These are phyloP conservation scores for Laspeyria flexula DNA, from an alignment of 2,888 invertebrate genomes.

Conservation along the genomic window DNA sequence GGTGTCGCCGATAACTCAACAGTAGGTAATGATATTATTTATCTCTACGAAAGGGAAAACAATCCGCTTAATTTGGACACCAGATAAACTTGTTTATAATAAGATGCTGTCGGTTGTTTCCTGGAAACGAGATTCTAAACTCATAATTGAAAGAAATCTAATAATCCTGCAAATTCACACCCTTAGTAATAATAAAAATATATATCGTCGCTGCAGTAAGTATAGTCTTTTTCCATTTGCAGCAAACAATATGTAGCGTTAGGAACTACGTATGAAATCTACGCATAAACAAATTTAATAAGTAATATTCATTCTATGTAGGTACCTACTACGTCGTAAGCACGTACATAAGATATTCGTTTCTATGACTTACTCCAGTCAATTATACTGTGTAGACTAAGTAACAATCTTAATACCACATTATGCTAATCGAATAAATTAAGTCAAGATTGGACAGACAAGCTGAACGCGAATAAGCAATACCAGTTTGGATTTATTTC, in stretches of 20 bases:
- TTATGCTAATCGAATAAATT: constrained; percentile 42
- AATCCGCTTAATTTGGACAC: constrained; percentile 53
- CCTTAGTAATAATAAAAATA: too few species aligned
- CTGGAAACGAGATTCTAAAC: constrained; percentile 44
- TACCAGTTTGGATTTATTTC: constrained; percentile 46
- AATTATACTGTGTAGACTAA: constrained; percentile 15
- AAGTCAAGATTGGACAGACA: constrained; percentile 28
- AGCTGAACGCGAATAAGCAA: constrained; percentile 39
- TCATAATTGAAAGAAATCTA: constrained; percentile 18
- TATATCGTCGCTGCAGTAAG: too few species aligned
- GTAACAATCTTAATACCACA: constrained; percentile 33
- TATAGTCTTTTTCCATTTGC: neutral
- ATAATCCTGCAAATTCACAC: neutral
- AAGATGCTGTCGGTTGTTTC: constrained; percentile 55
- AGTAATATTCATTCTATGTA: constrained; percentile 13
- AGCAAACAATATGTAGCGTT: neutral
- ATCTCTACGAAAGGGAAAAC: constrained; percentile 72
- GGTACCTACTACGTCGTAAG: neutral
- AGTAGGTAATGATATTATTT: constrained; percentile 54
- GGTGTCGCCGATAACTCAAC: constrained; percentile 66
- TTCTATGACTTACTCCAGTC: constrained; percentile 28
- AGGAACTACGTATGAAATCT: neutral
- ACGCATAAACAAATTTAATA: constrained; percentile 3
- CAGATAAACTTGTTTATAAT: constrained; percentile 63
- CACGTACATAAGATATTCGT: constrained; percentile 13